Percentiles rank a stretch among this genome's conserved stretches.
Conservation (phyloP, 2,797 vertebrate genomes). For the Sebastiscus tertius region DNA sequence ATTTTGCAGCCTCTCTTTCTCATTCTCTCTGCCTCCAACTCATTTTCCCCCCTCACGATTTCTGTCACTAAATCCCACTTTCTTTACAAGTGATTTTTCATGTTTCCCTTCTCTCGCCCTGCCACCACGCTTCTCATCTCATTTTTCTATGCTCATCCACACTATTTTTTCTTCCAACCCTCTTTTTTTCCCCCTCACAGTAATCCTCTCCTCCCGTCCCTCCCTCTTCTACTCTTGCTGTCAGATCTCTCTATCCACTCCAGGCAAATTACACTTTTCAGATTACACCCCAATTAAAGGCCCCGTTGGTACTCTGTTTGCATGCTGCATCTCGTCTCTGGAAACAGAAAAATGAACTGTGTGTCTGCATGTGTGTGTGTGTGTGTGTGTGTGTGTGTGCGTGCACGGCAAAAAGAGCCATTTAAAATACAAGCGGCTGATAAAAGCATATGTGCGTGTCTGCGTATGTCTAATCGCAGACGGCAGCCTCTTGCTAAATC, state of each 20-base stretch:
- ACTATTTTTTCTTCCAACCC: constrained; percentile 8
- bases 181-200: constrained; percentile 23
- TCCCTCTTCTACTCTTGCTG: constrained; percentile 50
- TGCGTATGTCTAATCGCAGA: constrained; percentile 72
- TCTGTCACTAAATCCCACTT: constrained; percentile 21
- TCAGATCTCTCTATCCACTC: constrained; percentile 77
- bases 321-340: constrained; percentile 50
- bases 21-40: not conserved
- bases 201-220: constrained; percentile 58
- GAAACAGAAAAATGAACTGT: constrained; percentile 38
- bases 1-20: not conserved
- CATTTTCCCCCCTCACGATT: not conserved
- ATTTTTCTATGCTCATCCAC: constrained; percentile 41
- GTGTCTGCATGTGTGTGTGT: not conserved
- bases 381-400: not conserved
- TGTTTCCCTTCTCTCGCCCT: constrained; percentile 14
- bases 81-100: constrained; percentile 23
- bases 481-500: constrained; percentile 75
- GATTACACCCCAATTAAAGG: constrained; percentile 81
- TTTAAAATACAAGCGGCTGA: constrained; percentile 42
- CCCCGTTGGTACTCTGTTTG: constrained; percentile 45
- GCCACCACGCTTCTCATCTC: constrained; percentile 38
- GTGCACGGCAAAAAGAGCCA: constrained; percentile 20
- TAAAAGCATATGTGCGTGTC: constrained; percentile 50
- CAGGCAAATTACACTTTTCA: constrained; percentile 76